Conservation (phyloP, 2,797 vertebrate genomes). For the Cirrhinus molitorella region DNA sequence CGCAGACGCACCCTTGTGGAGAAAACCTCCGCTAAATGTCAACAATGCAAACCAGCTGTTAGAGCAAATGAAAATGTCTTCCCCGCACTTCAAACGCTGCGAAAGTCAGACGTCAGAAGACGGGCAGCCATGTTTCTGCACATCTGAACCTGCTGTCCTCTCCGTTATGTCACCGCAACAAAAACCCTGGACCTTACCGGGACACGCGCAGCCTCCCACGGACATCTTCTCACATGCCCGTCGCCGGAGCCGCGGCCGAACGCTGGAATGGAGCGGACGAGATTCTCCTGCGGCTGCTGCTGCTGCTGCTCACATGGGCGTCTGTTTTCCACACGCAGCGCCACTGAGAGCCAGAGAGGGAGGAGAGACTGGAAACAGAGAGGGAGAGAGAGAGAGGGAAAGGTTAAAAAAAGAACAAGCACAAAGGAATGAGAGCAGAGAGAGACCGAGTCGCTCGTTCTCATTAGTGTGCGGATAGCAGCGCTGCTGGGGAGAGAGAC, state of each 20-base stretch:
- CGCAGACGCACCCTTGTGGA: conserved; percentile 43
- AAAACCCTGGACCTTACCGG: conserved; percentile 83
- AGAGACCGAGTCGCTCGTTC: conserved; percentile 70
- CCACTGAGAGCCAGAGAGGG: conserved; percentile 41
- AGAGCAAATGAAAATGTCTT: conserved; percentile 55
- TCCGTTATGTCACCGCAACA: conserved; percentile 59
- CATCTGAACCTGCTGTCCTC: conserved; percentile 48
- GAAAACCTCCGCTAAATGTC: conserved; percentile 67
- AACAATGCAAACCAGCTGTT: conserved; percentile 52
- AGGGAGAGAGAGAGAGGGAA: conserved; percentile 68
- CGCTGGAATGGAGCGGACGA: conserved; percentile 71
- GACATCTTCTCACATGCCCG: conserved; percentile 98
- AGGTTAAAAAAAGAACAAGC: conserved; percentile 76
- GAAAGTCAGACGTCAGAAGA: conserved; percentile 38
- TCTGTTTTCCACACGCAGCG: conserved; percentile 77
- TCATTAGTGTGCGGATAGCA: conserved; percentile 91
- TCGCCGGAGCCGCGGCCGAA: conserved; percentile 84
- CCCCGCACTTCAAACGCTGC: neutral
- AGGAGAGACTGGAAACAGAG: conserved; percentile 37
- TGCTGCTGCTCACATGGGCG: conserved; percentile 82
- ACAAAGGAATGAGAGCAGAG: conserved; percentile 80
- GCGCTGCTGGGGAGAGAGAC: conserved; percentile 79
- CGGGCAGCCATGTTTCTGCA: conserved; percentile 59
- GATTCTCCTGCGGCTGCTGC: conserved; percentile 66
- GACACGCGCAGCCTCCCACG: conserved; percentile 94